Conservation (phyloP, 2,888 invertebrate genomes). For the Neoscelio sp. region DNA sequence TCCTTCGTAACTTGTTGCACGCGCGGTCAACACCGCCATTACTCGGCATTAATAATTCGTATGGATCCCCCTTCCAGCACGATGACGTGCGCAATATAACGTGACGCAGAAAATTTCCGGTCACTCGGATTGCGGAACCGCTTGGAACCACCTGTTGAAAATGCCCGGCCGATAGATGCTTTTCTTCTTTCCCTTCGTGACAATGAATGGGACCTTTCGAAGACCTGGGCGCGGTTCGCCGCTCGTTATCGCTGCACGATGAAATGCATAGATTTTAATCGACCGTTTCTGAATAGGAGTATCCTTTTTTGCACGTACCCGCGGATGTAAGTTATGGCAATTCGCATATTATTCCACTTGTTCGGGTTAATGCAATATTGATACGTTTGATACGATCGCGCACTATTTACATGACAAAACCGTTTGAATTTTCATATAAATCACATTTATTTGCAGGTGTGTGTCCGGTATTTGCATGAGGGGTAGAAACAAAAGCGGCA, state of each 20-base stretch:
- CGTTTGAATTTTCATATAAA: conserved; percentile 46
- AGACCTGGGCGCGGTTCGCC: conserved; percentile 65
- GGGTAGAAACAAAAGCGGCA: conserved; percentile 34
- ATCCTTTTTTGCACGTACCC: conserved; percentile 20
- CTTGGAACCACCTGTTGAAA: conserved; percentile 62
- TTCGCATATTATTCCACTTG: conserved; percentile 19
- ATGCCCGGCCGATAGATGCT: conserved; percentile 35
- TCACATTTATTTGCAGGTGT: conserved; percentile 45
- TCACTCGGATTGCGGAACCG: conserved; percentile 72
- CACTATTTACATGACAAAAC: conserved; percentile 51
- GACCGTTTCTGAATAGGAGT: conserved; percentile 24
- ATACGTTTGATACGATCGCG: conserved; percentile 38
- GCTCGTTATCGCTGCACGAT: conserved; percentile 58
- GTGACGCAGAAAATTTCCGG: conserved; percentile 76
- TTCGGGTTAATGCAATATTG: conserved; percentile 50
- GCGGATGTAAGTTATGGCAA: conserved; percentile 23
- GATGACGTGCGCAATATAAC: conserved; percentile 72
- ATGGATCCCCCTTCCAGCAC: conserved; percentile 67
- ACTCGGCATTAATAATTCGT: conserved; percentile 73
- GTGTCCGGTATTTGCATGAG: conserved; percentile 21
- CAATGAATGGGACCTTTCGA: conserved; percentile 66
- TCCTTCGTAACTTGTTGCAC: conserved; percentile 76
- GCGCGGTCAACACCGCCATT: conserved; percentile 67
- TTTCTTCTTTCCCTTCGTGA: conserved; percentile 46
- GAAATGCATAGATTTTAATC: conserved; percentile 59